These are phyloP conservation scores for Corythornis cristatus DNA, from an alignment of 2,113 vertebrate genomes.

Conservation along the genomic window DNA sequence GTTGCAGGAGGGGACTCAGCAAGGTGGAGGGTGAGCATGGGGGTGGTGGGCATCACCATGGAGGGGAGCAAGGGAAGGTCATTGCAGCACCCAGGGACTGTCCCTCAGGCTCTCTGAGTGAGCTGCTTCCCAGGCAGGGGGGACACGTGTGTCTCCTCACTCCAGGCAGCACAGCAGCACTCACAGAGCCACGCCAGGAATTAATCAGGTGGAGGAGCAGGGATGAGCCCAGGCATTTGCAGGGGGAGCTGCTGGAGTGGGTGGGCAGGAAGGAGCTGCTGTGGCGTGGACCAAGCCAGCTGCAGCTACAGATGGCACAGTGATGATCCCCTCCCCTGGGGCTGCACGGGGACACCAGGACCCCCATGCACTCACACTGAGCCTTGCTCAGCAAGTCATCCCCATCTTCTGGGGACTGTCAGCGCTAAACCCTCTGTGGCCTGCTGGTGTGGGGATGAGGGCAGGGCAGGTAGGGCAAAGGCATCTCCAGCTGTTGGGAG, in stretches of 20 bases:
- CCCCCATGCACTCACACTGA: rapidly evolving
- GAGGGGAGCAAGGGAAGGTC: neutral
- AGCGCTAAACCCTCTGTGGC: neutral
- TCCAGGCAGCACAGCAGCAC: neutral
- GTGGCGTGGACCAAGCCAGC: neutral
- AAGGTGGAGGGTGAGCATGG: neutral
- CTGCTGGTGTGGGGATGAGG: neutral
- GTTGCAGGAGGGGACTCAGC: neutral
- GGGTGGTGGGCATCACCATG: rapidly evolving
- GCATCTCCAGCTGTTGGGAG: rapidly evolving
- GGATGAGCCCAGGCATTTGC: neutral
- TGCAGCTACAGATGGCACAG: neutral
- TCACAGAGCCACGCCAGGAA: neutral
- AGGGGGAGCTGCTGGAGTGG: neutral
- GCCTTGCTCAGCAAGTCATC: neutral
- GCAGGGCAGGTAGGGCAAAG: neutral
- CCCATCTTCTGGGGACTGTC: neutral
- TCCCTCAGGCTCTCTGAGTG: neutral
- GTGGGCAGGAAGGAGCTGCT: neutral
- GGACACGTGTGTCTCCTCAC: neutral
- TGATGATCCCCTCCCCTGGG: neutral
- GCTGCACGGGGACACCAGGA: neutral
- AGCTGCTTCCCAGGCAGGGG: neutral
- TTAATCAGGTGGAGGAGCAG: neutral
- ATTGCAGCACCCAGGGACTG: rapidly evolving